Evolutionary conservation across 2,888 invertebrate genomes (phyloP).

Genomic region (Apamea anceps): DNA sequence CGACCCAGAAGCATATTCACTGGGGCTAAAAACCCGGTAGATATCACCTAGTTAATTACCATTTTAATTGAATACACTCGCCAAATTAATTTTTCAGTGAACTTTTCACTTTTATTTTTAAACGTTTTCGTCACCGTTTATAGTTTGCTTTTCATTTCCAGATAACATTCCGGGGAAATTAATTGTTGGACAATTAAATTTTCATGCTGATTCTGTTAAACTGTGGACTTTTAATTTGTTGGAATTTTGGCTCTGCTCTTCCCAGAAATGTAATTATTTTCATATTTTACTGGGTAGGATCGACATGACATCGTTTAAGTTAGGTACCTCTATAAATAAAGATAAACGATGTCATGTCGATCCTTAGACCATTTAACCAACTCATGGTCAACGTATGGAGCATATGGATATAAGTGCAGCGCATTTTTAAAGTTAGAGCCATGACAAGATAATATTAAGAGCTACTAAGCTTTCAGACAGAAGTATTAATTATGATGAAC

Average conservation of each 20-base stretch:
- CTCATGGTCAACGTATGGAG: neutral
- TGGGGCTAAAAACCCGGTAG: conserved; percentile 64
- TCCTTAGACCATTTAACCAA: neutral
- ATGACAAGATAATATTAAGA: neutral
- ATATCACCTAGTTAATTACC: conserved; percentile 75
- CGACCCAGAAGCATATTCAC: conserved; percentile 62
- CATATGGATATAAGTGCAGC: neutral
- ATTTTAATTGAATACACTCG: conserved; percentile 79
- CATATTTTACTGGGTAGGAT: neutral
- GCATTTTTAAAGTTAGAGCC: neutral
- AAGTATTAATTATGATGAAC: neutral
- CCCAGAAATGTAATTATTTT: neutral
- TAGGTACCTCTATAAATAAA: too few species aligned
- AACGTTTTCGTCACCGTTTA: conserved; percentile 36
- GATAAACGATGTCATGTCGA: too few species aligned
- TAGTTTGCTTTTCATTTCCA: conserved; percentile 67
- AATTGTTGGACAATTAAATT: conserved; percentile 46
- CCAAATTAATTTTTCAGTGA: conserved; percentile 67
- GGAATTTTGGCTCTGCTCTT: neutral
- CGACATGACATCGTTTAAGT: too few species aligned
- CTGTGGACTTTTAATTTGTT: neutral
- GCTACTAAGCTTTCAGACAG: neutral
- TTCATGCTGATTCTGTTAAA: conserved; percentile 24
- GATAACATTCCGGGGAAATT: conserved; percentile 43
- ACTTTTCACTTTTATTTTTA: conserved; percentile 46